A percentile compares a stretch with the other conserved stretches of the same genome.
phyloP scores from a whole-genome alignment of 2,888 invertebrate genomes.

The Harpalus rufipes region DNA sequence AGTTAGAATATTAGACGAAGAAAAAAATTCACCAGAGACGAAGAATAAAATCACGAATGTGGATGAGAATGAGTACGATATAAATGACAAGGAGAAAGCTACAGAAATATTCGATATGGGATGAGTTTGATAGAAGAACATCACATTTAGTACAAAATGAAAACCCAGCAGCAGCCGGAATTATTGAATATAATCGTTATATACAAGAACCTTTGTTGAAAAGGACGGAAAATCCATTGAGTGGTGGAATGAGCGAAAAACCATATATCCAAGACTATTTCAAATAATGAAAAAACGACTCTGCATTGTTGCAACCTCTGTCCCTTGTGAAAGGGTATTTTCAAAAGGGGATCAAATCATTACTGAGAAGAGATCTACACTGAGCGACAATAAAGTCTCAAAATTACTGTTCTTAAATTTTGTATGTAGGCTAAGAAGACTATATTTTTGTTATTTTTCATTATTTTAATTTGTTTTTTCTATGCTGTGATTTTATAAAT shows the following conservation, averaged over 20 bases:
- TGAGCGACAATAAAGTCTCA: slow-evolving; percentile 68
- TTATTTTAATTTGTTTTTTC: too few relatives aligned
- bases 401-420: slow-evolving; percentile 58
- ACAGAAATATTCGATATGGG: slow-evolving; percentile 60
- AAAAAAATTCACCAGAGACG: not conserved
- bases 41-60: not conserved
- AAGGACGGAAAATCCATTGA: slow-evolving; percentile 69
- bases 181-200: slow-evolving; percentile 69
- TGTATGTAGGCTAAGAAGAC: not conserved
- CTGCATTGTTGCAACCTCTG: slow-evolving; percentile 69
- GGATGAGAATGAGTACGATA: not conserved
- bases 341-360: slow-evolving; percentile 69
- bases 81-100: not conserved
- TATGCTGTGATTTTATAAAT: too few relatives aligned
- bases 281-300: slow-evolving; percentile 68
- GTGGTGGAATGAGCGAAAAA: slow-evolving; percentile 69
- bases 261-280: slow-evolving; percentile 68
- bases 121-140: slow-evolving; percentile 68
- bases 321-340: slow-evolving; percentile 70
- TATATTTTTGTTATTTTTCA: too few relatives aligned
- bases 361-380: slow-evolving; percentile 68
- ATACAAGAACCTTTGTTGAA: slow-evolving; percentile 67
- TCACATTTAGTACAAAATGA: slow-evolving; percentile 52
- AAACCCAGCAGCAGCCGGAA: slow-evolving; percentile 68
- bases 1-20: not conserved